phyloP scores from a whole-genome alignment of 2,113 vertebrate species.

The Pteropus alecto region DNA sequence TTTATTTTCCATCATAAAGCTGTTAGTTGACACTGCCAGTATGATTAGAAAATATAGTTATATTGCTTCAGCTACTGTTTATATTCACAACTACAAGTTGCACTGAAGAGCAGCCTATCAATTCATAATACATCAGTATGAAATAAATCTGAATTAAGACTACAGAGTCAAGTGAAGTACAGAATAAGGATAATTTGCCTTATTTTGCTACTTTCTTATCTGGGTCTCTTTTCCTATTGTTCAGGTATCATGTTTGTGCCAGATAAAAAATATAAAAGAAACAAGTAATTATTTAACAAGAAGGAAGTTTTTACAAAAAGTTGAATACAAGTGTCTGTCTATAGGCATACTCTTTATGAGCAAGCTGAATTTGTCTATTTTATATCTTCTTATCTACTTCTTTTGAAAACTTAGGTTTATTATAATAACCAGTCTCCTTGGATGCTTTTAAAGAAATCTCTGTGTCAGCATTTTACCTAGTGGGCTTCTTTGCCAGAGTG shows the following conservation, averaged over 20 bases:
- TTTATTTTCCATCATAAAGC: not conserved
- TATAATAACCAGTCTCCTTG: not conserved
- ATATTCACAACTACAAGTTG: not conserved
- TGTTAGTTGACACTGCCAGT: not conserved
- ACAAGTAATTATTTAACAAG: not conserved
- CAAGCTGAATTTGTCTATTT: not conserved
- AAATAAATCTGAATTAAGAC: not conserved
- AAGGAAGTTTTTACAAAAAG: not conserved
- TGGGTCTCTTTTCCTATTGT: not conserved
- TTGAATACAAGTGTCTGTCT: not conserved
- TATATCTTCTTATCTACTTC: not conserved
- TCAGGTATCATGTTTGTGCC: not conserved
- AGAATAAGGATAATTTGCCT: not conserved
- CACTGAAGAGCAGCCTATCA: not conserved
- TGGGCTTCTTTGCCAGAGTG: not conserved
- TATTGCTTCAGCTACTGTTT: not conserved
- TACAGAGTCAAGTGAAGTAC: not conserved
- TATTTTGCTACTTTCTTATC: not conserved
- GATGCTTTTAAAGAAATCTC: not conserved
- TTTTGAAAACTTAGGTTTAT: not conserved
- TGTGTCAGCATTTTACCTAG: not conserved
- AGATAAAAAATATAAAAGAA: not conserved
- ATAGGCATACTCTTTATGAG: not conserved
- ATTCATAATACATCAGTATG: not conserved
- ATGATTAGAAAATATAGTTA: not conserved